phyloP scores from a whole-genome alignment of 2,888 invertebrate genomes.

The Scotopteryx bipunctaria region DNA sequence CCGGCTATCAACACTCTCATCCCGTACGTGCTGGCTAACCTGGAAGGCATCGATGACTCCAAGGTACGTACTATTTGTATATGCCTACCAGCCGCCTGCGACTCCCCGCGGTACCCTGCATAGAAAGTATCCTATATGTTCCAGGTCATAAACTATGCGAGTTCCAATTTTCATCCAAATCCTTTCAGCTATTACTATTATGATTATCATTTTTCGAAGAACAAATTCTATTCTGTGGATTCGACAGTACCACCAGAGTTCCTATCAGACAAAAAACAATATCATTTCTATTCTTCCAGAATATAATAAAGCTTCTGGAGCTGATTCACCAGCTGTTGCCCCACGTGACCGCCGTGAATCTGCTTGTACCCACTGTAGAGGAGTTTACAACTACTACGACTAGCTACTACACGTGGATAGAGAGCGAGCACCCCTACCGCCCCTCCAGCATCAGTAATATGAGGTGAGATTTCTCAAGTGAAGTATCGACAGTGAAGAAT shows the following conservation, averaged over 20 bases:
- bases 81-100: no score
- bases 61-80: no score
- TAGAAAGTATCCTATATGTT: not conserved
- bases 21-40: constrained; percentile 92
- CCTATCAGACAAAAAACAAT: no score
- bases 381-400: constrained; percentile 86
- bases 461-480: constrained; percentile 73
- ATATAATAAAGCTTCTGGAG: constrained; percentile 92
- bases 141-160: no score
- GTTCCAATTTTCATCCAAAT: no score
- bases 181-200: no score
- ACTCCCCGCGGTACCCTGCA: no score
- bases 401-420: constrained; percentile 94
- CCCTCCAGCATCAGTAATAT: constrained; percentile 93
- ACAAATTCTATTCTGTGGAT: no score
- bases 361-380: constrained; percentile 73
- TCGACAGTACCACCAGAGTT: no score
- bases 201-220: no score
- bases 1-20: constrained; percentile 89
- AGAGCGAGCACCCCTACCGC: constrained; percentile 98
- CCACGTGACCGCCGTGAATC: constrained; percentile 93
- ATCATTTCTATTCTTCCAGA: constrained; percentile 77
- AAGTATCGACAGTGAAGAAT: no score
- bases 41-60: constrained; percentile 92
- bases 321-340: constrained; percentile 95